These are phyloP conservation scores for Dendrolimus punctatus DNA, from an alignment of 1,140 invertebrate species.

Conservation along the genomic window DNA sequence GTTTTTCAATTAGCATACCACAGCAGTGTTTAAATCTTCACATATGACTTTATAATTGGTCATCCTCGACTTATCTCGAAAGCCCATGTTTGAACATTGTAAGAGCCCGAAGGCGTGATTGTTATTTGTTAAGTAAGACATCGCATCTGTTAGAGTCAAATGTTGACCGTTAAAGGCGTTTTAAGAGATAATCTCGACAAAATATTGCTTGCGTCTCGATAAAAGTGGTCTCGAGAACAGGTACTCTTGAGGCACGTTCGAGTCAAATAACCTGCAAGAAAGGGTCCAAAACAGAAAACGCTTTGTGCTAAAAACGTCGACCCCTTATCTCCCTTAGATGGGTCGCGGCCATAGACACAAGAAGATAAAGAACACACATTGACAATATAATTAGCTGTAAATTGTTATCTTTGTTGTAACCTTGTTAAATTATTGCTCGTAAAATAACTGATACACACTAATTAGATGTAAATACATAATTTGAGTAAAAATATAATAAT, in stretches of 20 bases:
- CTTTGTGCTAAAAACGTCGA: conserved; percentile 68
- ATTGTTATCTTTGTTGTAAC: not conserved
- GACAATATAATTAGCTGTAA: conserved; percentile 11
- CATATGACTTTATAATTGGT: not conserved
- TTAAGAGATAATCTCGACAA: conserved; percentile 52
- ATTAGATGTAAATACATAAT: no score
- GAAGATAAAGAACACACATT: conserved; percentile 18
- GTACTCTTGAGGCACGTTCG: conserved; percentile 49
- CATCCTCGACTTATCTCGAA: conserved; percentile 2
- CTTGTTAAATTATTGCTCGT: no score
- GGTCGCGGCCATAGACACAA: conserved; percentile 45
- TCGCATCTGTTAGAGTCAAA: conserved; percentile 35
- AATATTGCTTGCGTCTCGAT: conserved; percentile 49
- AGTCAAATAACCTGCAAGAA: conserved; percentile 54
- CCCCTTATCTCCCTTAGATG: conserved; percentile 59
- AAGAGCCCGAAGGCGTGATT: conserved; percentile 39
- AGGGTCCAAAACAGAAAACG: conserved; percentile 60
- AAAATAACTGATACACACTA: no score
- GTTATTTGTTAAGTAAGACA: conserved; percentile 57
- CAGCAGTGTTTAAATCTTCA: no score
- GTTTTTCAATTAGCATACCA: no score
- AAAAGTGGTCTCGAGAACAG: conserved; percentile 47
- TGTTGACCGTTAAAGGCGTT: conserved; percentile 43
- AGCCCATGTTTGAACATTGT: not conserved
- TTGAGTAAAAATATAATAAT: no score